These are phyloP conservation scores for Mormyrus hasselquistii DNA, from an alignment of 2,797 vertebrate species.

Conservation along the genomic window DNA sequence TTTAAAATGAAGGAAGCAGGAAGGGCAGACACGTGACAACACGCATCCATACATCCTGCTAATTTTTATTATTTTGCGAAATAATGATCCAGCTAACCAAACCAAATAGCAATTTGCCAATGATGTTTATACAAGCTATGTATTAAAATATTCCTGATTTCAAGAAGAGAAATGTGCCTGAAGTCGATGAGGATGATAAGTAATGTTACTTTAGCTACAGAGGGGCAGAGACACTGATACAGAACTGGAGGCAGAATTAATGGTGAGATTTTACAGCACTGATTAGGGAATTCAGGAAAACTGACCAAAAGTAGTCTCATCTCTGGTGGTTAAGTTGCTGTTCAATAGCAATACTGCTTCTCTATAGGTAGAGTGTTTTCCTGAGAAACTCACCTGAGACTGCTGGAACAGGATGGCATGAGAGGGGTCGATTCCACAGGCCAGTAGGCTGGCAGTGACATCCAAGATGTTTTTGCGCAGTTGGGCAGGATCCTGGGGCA, in stretches of 20 bases:
- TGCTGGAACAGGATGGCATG: slow-evolving; percentile 83
- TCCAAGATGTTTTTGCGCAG: slow-evolving; percentile 77
- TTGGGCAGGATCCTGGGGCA: slow-evolving; percentile 69
- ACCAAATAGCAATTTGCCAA: background rate
- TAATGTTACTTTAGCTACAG: background rate
- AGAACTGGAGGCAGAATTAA: background rate
- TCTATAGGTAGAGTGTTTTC: background rate
- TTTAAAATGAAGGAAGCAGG: background rate
- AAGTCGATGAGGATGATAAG: background rate
- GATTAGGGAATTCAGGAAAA: background rate
- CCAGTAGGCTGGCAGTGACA: slow-evolving; percentile 81
- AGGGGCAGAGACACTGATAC: background rate
- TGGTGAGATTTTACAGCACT: background rate
- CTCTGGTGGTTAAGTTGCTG: background rate
- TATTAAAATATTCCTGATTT: background rate
- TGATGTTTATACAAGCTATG: background rate
- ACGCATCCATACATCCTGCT: background rate
- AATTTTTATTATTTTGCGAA: background rate
- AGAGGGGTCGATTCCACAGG: slow-evolving; percentile 81
- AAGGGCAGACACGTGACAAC: background rate
- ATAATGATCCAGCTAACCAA: background rate
- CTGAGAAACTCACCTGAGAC: slow-evolving; percentile 69
- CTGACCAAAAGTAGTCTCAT: background rate
- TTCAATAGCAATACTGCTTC: background rate
- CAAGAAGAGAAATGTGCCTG: background rate